Evolutionary conservation across 2,888 invertebrate species (phyloP), one percentile per base, ranked within the genome.

Genomic region (Prosopocoilus inquinatus): DNA sequence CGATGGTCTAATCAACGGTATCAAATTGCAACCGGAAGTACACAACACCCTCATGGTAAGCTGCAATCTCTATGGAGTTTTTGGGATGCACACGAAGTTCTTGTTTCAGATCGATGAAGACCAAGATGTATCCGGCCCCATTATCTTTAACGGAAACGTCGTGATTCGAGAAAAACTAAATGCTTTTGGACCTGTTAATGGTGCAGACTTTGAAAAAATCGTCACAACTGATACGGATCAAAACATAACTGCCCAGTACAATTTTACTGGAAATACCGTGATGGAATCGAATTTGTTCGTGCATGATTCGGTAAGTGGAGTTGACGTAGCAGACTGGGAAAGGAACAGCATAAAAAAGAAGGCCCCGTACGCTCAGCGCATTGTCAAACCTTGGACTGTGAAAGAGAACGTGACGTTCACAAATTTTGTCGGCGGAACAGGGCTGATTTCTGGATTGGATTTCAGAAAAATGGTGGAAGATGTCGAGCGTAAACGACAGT

Each of bases 41-140:
- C 55, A 69, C 12, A 81, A 82, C 56, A 82, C 84, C 0, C 67
- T 84, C 9, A 75, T 80, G 82, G 84, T 83, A 72, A 71, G 72
- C 67, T 4, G 20, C 4, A n/a, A 43, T n/a, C 13, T 28, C 7
- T 28, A n/a, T n/a, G n/a, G 20, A 47, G 47, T 8, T 33, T 13
- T 9, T 48, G 15, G 11, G 13, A 20, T 7, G n/a, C n/a, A n/a
- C n/a, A 35, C 9, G 50, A 50, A 4, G 43, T 48, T 51, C 36
- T 38, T 45, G 53, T 68, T 64, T 52, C 60, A 71, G 73, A 61
- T 52, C 15, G 60, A 68, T 38, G 66, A 33, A 9, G 47, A 73
- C 44, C 81, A 82, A 65, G 66, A 70, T 9, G 73, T 82, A 11
- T 58, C 53, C 2, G 75, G 78, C 0, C 74, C 78, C 9, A 69